Evolutionary conservation across 2,113 vertebrate species (phyloP), one percentile per base, ranked within the genome.

Genomic region (Malurus melanocephalus): DNA sequence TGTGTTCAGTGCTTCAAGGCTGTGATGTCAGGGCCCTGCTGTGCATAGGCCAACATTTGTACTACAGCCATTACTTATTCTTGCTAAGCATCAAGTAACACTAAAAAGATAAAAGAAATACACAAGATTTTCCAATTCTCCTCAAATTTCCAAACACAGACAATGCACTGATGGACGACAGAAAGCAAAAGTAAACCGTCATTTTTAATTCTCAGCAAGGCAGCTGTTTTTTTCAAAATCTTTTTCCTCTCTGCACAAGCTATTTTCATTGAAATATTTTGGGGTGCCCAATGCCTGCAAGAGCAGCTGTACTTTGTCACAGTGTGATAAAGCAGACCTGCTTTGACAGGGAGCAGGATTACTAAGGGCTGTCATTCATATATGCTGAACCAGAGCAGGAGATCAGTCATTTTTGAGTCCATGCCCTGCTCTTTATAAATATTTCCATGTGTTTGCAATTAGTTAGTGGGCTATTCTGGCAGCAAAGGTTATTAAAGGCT

Each of bases 381-480:
- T 18, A 95, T n/a, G 35, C 55, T 87, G 73, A 77, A 93, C 87
- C 49, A 82, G 76, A 94, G 82, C 74, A 85, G 60, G 83, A 88
- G 87, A 94, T 83, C 86, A 79, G 83, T 93, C 64, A 60, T 85
- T 93, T 94, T 53, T 59, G 62, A 93, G 89, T 42, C 79, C 49
- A 42, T 91, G 75, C 46, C 77, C 75, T 61, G 43, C 40, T 94
- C 67, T 84, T 88, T 85, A 87, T 88, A 97, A 96, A 92, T 94
- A 95, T 73, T 94, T 67, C 90, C 94, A 94, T 94, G 62, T 96
- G 96, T 95, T 94, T 95, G 89, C 75, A 95, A 95, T 96, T 96
- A 96, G 92, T 82, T 85, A 88, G 76, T 55, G 64, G 71, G n/a
- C 78, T 90, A 68, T 76, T 87, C 74, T 92, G 89, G 94, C 89